These are phyloP conservation scores for Iguana delicatissima DNA, from an alignment of 2,797 vertebrate genomes.

Conservation along the genomic window DNA sequence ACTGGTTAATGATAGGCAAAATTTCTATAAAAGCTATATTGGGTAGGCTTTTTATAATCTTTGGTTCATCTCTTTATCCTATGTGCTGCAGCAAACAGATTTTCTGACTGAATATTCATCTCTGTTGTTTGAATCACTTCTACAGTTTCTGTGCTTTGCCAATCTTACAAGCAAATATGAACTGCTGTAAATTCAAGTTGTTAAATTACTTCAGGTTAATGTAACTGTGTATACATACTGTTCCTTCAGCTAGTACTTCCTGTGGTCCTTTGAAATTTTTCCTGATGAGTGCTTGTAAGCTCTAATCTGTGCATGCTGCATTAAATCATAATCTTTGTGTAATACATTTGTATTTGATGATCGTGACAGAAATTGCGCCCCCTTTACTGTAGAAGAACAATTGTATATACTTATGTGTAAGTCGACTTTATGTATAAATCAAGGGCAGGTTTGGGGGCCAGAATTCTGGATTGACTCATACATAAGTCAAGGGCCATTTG, in stretches of 20 bases:
- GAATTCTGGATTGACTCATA: too few relatives aligned
- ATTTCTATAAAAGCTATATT: not conserved
- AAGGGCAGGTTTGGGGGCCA: too few relatives aligned
- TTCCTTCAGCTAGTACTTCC: conserved; percentile 18
- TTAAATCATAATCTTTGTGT: not conserved
- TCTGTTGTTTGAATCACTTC: not conserved
- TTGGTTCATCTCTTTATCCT: not conserved
- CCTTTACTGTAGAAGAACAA: not conserved
- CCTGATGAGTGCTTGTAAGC: not conserved
- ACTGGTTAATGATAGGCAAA: not conserved
- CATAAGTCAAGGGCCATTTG: too few relatives aligned
- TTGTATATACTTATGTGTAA: too few relatives aligned
- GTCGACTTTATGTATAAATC: too few relatives aligned
- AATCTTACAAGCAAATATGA: not conserved
- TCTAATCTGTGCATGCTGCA: not conserved
- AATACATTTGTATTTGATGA: not conserved
- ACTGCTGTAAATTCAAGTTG: not conserved
- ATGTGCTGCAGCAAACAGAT: not conserved
- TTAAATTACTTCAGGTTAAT: not conserved
- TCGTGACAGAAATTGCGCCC: not conserved
- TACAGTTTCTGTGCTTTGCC: not conserved
- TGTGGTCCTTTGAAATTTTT: conserved; percentile 21
- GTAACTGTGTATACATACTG: too few relatives aligned
- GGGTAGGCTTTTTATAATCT: not conserved
- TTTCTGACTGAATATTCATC: not conserved